phyloP scores from a whole-genome alignment of 2,113 vertebrate genomes.

The Menidia beryllina region DNA sequence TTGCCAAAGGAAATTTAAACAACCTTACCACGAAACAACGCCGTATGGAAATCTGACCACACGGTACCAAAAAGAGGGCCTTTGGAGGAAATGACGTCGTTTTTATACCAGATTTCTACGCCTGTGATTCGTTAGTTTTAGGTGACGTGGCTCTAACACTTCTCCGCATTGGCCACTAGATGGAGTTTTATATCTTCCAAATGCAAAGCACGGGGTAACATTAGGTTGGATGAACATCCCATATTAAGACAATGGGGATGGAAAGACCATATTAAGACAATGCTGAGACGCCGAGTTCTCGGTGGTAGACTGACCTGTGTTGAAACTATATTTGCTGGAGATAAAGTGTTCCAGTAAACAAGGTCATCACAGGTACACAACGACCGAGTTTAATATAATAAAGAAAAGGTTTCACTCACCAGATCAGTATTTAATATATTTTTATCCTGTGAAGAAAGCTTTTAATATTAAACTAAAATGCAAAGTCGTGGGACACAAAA shows the following conservation, averaged over 20 bases:
- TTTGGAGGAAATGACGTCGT: rapidly evolving
- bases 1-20: rapidly evolving
- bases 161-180: background rate
- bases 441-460: background rate
- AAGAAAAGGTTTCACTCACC: background rate
- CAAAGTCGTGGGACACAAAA: background rate
- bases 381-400: constrained; percentile 30
- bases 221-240: constrained; percentile 61
- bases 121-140: constrained; percentile 63
- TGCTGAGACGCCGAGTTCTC: constrained; percentile 71
- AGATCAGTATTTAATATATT: background rate
- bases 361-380: constrained; percentile 56
- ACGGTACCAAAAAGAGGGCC: constrained; percentile 80
- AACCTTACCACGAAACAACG: constrained; percentile 88
- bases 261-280: constrained; percentile 85
- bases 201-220: background rate
- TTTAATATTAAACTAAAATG: background rate
- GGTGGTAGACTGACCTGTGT: constrained; percentile 67
- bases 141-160: background rate
- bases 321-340: constrained; percentile 77
- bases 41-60: constrained; percentile 84
- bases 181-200: background rate
- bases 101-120: constrained; percentile 59
- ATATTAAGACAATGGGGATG: constrained; percentile 82
- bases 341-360: constrained; percentile 69